Evolutionary conservation across 2,113 vertebrate genomes (phyloP).

Genomic region (Trematomus loennbergii): DNA sequence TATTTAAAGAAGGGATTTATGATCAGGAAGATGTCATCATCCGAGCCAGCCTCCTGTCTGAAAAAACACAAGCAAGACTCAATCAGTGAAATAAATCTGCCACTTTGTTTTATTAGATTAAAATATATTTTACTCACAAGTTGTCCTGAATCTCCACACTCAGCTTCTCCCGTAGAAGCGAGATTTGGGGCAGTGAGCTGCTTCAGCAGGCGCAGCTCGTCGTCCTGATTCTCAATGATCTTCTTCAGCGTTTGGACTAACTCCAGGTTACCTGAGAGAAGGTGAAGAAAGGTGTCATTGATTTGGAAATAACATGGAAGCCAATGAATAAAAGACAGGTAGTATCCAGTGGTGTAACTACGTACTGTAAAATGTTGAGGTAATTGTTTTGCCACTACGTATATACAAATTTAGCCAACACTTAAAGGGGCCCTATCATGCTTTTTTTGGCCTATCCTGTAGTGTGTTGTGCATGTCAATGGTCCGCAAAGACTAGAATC

Average conservation of each 20-base stretch:
- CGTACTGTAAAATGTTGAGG: no score
- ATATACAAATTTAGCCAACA: no score
- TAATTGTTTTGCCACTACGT: no score
- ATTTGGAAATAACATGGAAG: background rate
- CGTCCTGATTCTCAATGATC: conserved; percentile 4
- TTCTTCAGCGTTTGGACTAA: background rate
- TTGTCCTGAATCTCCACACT: background rate
- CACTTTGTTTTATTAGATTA: no score
- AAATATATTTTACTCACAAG: background rate
- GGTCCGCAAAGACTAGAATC: no score
- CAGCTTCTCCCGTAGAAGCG: background rate
- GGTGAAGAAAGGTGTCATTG: background rate
- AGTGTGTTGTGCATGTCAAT: no score
- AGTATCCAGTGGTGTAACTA: no score
- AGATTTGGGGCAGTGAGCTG: background rate
- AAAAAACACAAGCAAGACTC: background rate
- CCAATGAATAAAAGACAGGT: background rate
- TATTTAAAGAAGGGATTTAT: no score
- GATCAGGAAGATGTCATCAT: no score
- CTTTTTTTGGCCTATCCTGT: no score
- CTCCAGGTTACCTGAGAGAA: background rate
- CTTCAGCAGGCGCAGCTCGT: conserved; percentile 18
- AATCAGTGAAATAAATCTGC: background rate
- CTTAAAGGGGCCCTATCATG: no score
- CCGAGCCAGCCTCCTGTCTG: background rate